Base-by-base conservation (phyloP, 1,140 invertebrate genomes). In the Dolichoris vasculosae region DNA sequence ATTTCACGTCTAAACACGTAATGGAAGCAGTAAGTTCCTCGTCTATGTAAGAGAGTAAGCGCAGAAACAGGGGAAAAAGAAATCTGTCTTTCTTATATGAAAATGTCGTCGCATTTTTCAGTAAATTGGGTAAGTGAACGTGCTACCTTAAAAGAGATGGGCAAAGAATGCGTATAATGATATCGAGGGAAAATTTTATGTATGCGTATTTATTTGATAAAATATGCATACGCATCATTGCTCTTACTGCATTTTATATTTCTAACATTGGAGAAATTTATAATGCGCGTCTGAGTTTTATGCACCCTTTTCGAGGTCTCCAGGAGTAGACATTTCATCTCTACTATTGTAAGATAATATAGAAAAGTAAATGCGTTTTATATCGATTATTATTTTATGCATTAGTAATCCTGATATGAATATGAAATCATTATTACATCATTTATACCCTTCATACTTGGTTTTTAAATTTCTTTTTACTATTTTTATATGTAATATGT, bases 31-130 rank as follows among this genome's bases (percentile, higher is more conserved):
- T 40, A 1, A 30, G 23, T 67, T 30, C 38, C 43, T 32, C 30
- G 64, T 35, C 30, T 0, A 64, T 71, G 64, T 64, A 67, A 26
- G 4, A 46, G 40, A 20, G 35, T 32, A 32, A 1, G 38, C 32
- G 15, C 13, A 46, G 73, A 55, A n/a, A 78, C 35, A 73, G 15
- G 26, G 63, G 46, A 69, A 17, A 51, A 32, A 20, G 35, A 75
- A 48, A 59, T 63, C 30, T 46, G 43, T 76, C 71, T 51, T 76
- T 83, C 51, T 83, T 51, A 2, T 40, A 46, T 1, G 30, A 76
- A 75, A 48, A 63, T 77, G 75, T 48, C 59, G 59, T 38, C n/a
- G 40, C 82, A 84, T 75, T 84, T 84, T 84, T 84, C 73, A 84
- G 55, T 11, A 67, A 84, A 84, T 84, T 84, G 73, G 43, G 32